Evolutionary conservation across 2,797 vertebrate genomes (phyloP), one percentile per base, ranked within the genome.

Genomic region (Pristis pectinata): DNA sequence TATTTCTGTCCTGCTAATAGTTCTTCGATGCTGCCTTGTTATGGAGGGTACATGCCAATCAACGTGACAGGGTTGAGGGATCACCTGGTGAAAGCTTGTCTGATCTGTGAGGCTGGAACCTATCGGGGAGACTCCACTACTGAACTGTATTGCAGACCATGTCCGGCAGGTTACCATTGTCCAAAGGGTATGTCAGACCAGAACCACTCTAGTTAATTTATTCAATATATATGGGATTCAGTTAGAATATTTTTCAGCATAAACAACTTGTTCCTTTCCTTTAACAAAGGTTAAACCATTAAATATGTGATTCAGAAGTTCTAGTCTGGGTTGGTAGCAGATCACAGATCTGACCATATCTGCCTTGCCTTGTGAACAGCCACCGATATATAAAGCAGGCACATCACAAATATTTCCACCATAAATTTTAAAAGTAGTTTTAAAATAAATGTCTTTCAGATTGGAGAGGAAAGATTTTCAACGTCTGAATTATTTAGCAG

Each of bases 81-180:
- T 95, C 98, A 98, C 30, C 96, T 95, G 95, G 97, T 97, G 95
- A 97, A 95, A 82, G 97, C 97, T 95, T 99, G 99, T 95, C 95
- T 80, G 5, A 89, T 96, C 64, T 99, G 98, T 95, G 97, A 96
- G 1, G 97, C 96, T 0, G 99, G 99, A 6, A 98, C 97, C 1
- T 98, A 98, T 94, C 96, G 96, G 2, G 97, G 95, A 0, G 94
- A 95, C 94, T 95, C 95, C 15, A 97, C 97, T 56, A 37, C 96
- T 8, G 83, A 95, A 0, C 95, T 95, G 0, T 95, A 96, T 85
- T 99, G 98, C 95, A 97, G 97, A 95, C 96, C 97, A 94, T 99
- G 99, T 96, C 98, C 98, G 0, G 80, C 97, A 1, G 98, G 98
- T 95, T 98, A 98, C 96, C 96, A 97, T 96, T 99, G 99, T 94